Evolutionary conservation across 2,113 vertebrate genomes (phyloP).

Genomic region (Rousettus leschenaultii): DNA sequence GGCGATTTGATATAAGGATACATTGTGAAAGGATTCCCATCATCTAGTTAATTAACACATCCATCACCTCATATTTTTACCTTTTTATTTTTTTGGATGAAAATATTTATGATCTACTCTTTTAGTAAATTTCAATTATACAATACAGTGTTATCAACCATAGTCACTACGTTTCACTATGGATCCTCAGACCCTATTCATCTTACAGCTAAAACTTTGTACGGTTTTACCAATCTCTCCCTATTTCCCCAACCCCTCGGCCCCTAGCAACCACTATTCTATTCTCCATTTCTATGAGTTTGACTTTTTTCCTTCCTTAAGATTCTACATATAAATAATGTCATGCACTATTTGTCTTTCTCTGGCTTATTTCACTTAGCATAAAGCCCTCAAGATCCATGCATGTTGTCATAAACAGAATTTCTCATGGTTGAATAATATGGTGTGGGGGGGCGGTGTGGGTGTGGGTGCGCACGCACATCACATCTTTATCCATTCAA

Average conservation of each 20-base stretch:
- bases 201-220: neutral
- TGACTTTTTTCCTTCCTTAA: neutral
- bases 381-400: neutral
- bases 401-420: neutral
- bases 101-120: neutral
- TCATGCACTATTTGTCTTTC: neutral
- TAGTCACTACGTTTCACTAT: neutral
- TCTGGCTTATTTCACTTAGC: neutral
- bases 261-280: neutral
- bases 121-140: neutral
- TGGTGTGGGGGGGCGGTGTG: neutral
- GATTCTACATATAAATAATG: neutral
- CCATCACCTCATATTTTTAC: neutral
- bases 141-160: neutral
- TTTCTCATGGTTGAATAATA: neutral
- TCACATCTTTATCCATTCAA: neutral
- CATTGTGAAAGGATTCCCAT: neutral
- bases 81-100: neutral
- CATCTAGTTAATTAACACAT: neutral
- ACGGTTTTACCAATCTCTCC: neutral
- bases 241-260: neutral
- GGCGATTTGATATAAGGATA: neutral
- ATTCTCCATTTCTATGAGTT: neutral
- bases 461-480: neutral
- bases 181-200: neutral